Evolutionary conservation across 2,797 vertebrate species (phyloP), one percentile per base, ranked within the genome.

Genomic region (Lophotriccus pileatus): DNA sequence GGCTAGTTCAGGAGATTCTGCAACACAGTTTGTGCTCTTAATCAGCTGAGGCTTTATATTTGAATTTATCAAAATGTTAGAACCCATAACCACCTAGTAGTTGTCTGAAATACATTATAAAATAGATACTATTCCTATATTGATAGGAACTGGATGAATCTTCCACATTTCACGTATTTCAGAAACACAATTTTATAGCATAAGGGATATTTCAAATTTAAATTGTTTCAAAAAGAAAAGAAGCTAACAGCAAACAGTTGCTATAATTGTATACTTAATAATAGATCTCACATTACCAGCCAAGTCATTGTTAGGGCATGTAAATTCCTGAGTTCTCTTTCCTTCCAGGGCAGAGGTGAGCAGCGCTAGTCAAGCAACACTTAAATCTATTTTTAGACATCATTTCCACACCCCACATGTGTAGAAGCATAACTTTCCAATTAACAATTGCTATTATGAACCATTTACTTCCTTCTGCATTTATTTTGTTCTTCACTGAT

Each of bases 311-410:
- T 95, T 81, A 53, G 27, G 9, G 24, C 78, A 78, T 46, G 36
- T 50, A 87, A 91, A 94, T 79, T 92, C 69, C 86, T 14, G 15
- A 93, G 80, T 72, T 93, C 60, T 14, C 62, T 62, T 90, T 86
- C 86, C 84, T 94, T 81, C 62, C 80, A 94, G 77, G 84, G 66
- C 80, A 96, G 83, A 72, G 83, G 84, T 92, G 27, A 95, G 27
- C 4, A 9, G 23, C 7, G 10, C 34, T 93, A 52, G 24, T 32
- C 14, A 28, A 94, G 52, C 53, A 72, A 90, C 46, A 70, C 34
- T 91, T 41, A 46, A 28, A 75, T 36, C 58, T 96, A 90, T 93
- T 84, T 92, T 95, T 78, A 90, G 62, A 68, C 4, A 3, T 68
- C 8, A 49, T 72, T 84, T 78, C 37, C 8, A 9, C 70, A 39